A percentile compares a stretch with the other conserved stretches of the same genome.
These are phyloP conservation scores for Bombus picipes DNA, from an alignment of 1,140 invertebrate genomes.

Conservation along the genomic window DNA sequence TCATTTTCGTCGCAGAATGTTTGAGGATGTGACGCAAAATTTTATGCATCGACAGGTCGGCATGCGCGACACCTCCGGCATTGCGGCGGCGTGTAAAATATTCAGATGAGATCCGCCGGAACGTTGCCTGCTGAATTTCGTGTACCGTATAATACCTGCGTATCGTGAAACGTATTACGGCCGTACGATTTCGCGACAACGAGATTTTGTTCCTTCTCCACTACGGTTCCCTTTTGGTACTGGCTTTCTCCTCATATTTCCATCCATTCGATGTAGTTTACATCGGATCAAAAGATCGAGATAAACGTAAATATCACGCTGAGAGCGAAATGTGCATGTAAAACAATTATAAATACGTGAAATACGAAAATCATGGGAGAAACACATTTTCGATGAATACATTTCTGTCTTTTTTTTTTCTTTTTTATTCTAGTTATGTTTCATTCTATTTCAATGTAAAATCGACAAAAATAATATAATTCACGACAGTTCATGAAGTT, in stretches of 20 bases:
- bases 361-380: not conserved
- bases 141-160: conserved; percentile 31
- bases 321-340: not conserved
- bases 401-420: not conserved
- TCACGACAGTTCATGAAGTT: not conserved
- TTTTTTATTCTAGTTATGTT: not conserved
- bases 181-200: conserved; percentile 35
- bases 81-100: conserved; percentile 62
- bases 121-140: conserved; percentile 41
- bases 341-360: not conserved
- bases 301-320: not conserved
- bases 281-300: not conserved
- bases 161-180: conserved; percentile 44
- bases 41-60: conserved; percentile 64
- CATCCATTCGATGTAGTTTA: not conserved
- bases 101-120: conserved; percentile 67
- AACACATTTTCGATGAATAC: not conserved
- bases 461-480: not conserved
- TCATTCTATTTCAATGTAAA: not conserved
- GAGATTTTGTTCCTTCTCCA: conserved; percentile 26
- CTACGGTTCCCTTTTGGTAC: not conserved
- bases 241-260: not conserved
- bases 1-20: conserved; percentile 50
- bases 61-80: conserved; percentile 55
- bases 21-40: conserved; percentile 62